Conservation (phyloP, 2,797 vertebrate species). For the Chelonia mydas region DNA sequence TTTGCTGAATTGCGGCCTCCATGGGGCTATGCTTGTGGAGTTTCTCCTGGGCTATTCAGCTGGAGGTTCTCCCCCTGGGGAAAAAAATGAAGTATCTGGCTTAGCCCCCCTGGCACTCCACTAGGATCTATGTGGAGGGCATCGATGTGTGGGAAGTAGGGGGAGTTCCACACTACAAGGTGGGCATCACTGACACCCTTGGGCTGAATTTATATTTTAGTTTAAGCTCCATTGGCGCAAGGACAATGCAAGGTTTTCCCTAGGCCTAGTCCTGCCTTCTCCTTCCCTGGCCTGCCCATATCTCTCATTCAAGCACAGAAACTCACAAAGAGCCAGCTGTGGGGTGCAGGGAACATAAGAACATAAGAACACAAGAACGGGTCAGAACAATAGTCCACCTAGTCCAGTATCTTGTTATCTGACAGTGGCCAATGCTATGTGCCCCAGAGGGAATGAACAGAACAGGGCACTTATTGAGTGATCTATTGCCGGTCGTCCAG, state of each 20-base stretch:
- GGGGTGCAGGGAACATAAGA: not conserved
- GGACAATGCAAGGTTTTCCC: slow-evolving; percentile 20
- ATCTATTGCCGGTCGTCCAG: not conserved
- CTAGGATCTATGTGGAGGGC: not conserved
- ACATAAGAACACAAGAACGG: no score
- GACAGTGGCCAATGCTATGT: not conserved
- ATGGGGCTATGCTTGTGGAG: not conserved
- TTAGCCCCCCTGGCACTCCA: not conserved
- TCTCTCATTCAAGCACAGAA: slow-evolving; percentile 52
- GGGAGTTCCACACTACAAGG: not conserved
- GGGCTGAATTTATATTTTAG: not conserved
- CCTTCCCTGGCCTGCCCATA: not conserved
- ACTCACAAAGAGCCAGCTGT: slow-evolving; percentile 23
- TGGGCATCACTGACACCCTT: fast-evolving
- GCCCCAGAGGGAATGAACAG: not conserved
- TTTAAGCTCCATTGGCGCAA: not conserved
- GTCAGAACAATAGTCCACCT: not conserved
- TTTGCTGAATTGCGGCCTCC: not conserved
- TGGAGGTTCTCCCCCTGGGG: not conserved
- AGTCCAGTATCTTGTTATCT: not conserved
- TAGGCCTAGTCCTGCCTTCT: slow-evolving; percentile 34
- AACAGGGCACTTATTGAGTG: not conserved
- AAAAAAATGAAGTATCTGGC: slow-evolving; percentile 5
- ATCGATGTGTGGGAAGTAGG: not conserved
- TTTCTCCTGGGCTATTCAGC: no score